phyloP scores from a whole-genome alignment of 2,797 vertebrate genomes.

The Gouania willdenowi region DNA sequence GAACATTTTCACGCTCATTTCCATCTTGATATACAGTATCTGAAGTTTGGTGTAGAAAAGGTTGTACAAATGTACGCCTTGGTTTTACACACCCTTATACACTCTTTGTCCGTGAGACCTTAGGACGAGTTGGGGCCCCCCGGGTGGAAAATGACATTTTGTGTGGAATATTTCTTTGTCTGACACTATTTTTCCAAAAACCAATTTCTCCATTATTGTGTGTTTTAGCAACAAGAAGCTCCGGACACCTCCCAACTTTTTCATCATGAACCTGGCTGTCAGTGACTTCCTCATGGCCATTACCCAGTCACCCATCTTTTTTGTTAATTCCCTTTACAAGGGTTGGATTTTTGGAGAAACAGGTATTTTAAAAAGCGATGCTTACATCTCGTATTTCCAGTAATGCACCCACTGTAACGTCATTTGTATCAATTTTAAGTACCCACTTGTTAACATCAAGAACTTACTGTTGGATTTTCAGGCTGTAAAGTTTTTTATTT shows the following conservation, averaged over 20 bases:
- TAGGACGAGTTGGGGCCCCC: too few relatives aligned
- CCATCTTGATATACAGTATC: too few relatives aligned
- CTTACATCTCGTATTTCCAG: not conserved
- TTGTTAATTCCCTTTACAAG: constrained; percentile 86
- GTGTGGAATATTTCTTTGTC: too few relatives aligned
- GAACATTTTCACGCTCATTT: too few relatives aligned
- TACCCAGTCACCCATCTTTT: constrained; percentile 90
- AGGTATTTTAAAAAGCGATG: constrained; percentile 60
- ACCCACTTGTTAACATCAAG: not conserved
- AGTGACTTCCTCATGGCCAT: constrained; percentile 93
- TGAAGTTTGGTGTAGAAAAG: too few relatives aligned
- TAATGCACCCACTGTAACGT: not conserved
- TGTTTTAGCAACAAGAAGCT: constrained; percentile 84
- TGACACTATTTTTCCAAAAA: too few relatives aligned
- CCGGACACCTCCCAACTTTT: constrained; percentile 81
- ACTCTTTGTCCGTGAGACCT: too few relatives aligned
- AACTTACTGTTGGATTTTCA: too few relatives aligned
- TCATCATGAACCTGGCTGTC: constrained; percentile 88
- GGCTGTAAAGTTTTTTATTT: too few relatives aligned
- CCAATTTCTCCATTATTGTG: constrained; percentile 1
- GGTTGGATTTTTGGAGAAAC: constrained; percentile 91
- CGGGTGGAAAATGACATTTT: too few relatives aligned
- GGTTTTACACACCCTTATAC: too few relatives aligned
- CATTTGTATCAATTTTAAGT: not conserved
- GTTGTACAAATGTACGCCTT: too few relatives aligned